These are phyloP conservation scores for Bostrychus sinensis DNA, from an alignment of 2,113 vertebrate genomes.

Conservation along the genomic window DNA sequence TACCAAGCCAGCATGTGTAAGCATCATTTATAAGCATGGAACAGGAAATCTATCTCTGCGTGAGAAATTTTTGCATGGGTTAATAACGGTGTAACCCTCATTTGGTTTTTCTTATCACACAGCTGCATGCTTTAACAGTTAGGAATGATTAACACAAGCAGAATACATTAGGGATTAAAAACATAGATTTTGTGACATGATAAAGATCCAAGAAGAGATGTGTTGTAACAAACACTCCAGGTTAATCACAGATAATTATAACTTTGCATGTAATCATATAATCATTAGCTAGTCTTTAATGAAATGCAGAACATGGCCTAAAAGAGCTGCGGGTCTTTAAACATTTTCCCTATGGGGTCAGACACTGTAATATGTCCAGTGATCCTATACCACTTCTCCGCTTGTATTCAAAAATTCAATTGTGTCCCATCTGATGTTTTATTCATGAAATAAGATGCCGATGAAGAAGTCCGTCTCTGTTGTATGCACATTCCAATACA, in stretches of 20 bases:
- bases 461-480: slow-evolving; percentile 63
- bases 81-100: slow-evolving; percentile 34
- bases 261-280: slow-evolving; percentile 6
- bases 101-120: slow-evolving; percentile 33
- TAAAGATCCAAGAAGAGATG: slow-evolving; percentile 25
- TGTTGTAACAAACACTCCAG: neutral
- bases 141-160: slow-evolving; percentile 34
- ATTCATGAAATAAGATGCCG: slow-evolving; percentile 61
- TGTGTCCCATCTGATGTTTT: slow-evolving; percentile 54
- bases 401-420: slow-evolving; percentile 52
- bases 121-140: slow-evolving; percentile 28
- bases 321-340: slow-evolving; percentile 33
- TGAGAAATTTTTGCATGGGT: slow-evolving; percentile 36
- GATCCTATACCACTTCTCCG: slow-evolving; percentile 39
- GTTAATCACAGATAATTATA: slow-evolving; percentile 1
- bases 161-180: slow-evolving; percentile 20
- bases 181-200: slow-evolving; percentile 14
- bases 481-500: slow-evolving; percentile 56
- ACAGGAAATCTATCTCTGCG: slow-evolving; percentile 7
- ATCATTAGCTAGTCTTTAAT: slow-evolving; percentile 3
- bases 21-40: slow-evolving; percentile 20
- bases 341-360: slow-evolving; percentile 11
- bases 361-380: slow-evolving; percentile 16
- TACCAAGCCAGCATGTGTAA: slow-evolving; percentile 9
- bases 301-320: neutral